Evolutionary conservation across 1,140 invertebrate species (phyloP).

Genomic region (Antheraea mylitta): DNA sequence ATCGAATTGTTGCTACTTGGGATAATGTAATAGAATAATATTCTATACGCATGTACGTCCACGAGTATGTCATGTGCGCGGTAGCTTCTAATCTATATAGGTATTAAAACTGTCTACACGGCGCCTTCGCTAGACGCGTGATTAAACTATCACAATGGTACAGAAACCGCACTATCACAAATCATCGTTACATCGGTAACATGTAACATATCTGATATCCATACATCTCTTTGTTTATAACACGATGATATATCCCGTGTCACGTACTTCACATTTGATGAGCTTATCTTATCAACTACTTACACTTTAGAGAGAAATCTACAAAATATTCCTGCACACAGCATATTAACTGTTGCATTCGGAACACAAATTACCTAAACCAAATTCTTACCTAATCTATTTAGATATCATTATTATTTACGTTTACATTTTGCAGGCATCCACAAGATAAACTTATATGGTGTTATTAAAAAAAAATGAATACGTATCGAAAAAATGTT

Average conservation of each 20-base stretch:
- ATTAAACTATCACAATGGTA: not conserved
- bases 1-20: not conserved
- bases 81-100: not conserved
- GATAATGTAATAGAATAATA: not conserved
- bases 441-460: too few relatives aligned
- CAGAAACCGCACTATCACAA: not conserved
- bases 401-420: too few relatives aligned
- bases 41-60: not conserved
- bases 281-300: slow-evolving; percentile 7
- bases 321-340: slow-evolving; percentile 1
- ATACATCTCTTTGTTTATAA: not conserved
- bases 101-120: not conserved
- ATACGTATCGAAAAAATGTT: too few relatives aligned
- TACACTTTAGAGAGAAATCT: slow-evolving; percentile 3
- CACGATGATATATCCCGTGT: not conserved
- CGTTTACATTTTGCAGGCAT: too few relatives aligned
- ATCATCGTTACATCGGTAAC: not conserved
- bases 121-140: not conserved
- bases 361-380: not conserved
- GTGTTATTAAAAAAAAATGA: too few relatives aligned
- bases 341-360: not conserved
- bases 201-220: not conserved
- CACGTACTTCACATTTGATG: slow-evolving; percentile 10
- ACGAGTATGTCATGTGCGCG: not conserved
- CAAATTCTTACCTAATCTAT: not conserved